Conservation (phyloP, 2,113 vertebrate genomes). For the Otocyon megalotis region DNA sequence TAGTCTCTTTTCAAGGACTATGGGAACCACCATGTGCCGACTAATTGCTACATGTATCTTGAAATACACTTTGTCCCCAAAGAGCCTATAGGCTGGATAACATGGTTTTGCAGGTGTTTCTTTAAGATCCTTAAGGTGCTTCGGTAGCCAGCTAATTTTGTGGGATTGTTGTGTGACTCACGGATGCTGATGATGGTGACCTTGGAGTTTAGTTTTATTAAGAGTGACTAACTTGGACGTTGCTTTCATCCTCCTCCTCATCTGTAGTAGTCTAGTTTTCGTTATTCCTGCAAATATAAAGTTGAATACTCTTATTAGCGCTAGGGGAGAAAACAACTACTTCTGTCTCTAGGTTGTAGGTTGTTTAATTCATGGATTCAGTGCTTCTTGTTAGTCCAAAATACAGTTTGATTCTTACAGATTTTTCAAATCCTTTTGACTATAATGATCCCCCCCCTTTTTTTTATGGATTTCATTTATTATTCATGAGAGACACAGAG, state of each 20-base stretch:
- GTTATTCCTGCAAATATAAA: not conserved
- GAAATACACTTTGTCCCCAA: not conserved
- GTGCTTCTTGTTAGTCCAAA: not conserved
- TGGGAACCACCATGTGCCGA: not conserved
- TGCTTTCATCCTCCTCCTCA: not conserved
- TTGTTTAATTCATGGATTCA: not conserved
- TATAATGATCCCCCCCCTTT: not conserved
- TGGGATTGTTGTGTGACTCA: not conserved
- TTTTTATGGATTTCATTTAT: too few species aligned
- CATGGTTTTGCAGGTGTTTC: not conserved
- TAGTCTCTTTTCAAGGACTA: not conserved
- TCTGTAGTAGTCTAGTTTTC: not conserved
- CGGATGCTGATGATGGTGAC: not conserved
- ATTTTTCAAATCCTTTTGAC: not conserved
- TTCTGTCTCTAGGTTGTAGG: not conserved
- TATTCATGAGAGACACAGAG: too few species aligned
- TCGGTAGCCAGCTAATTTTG: not conserved
- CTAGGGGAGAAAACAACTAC: not conserved
- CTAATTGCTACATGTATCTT: constrained; percentile 2
- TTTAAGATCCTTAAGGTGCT: not conserved
- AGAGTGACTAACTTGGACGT: not conserved
- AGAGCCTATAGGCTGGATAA: not conserved
- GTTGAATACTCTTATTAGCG: not conserved
- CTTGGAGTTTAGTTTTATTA: constrained; percentile 37
- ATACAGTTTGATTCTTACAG: not conserved